phyloP scores from a whole-genome alignment of 2,113 vertebrate genomes.

The Podocnemis expansa region DNA sequence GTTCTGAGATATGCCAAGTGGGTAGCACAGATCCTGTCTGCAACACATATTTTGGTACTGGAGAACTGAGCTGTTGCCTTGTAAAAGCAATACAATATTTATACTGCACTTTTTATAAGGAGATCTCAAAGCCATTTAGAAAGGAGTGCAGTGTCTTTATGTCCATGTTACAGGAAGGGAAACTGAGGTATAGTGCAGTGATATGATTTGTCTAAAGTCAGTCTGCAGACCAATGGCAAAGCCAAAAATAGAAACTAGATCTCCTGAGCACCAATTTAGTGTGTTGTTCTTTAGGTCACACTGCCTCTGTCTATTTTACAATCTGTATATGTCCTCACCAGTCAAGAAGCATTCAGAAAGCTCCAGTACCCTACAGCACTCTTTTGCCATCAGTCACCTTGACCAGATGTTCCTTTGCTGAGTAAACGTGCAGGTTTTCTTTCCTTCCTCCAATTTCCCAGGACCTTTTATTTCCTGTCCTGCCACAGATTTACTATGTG shows the following conservation, averaged over 20 bases:
- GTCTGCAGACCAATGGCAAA: rapidly evolving
- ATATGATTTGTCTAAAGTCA: not conserved
- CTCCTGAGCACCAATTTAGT: not conserved
- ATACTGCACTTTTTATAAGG: rapidly evolving
- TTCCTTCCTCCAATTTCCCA: not conserved
- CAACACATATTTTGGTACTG: not conserved
- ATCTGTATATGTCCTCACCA: not conserved
- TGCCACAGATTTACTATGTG: not conserved
- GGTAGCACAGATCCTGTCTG: not conserved
- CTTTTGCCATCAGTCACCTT: not conserved
- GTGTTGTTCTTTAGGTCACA: not conserved
- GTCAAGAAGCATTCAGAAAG: not conserved
- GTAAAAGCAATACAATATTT: not conserved
- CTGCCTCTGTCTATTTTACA: not conserved
- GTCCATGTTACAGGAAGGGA: not conserved
- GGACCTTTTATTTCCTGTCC: not conserved
- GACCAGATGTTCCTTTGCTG: constrained; percentile 12
- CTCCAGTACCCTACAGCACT: not conserved
- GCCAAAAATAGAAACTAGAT: not conserved
- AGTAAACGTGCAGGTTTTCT: not conserved
- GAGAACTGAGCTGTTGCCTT: not conserved
- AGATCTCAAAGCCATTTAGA: not conserved
- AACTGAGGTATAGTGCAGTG: not conserved
- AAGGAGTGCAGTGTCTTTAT: not conserved
- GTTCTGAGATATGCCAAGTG: not conserved